phyloP scores from a whole-genome alignment of 2,888 invertebrate genomes.

The Synergus umbraculus region DNA sequence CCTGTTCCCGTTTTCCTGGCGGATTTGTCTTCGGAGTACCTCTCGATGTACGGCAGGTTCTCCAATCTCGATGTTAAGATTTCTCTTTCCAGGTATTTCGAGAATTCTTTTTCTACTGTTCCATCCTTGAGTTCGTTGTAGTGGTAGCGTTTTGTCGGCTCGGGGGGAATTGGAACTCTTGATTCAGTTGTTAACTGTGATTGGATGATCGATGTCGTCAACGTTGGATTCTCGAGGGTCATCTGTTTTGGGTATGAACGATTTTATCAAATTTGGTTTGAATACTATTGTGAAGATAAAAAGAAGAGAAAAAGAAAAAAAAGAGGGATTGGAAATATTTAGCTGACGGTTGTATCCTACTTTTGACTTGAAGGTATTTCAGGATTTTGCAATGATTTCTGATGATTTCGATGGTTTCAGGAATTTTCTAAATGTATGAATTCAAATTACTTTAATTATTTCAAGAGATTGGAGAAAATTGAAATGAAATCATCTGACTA shows the following conservation, averaged over 20 bases:
- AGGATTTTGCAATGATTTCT: too few relatives aligned
- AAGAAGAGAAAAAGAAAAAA: too few relatives aligned
- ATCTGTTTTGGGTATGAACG: neutral
- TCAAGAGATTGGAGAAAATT: too few relatives aligned
- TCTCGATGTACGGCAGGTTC: constrained; percentile 24
- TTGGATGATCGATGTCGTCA: constrained; percentile 31
- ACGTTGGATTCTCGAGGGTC: neutral
- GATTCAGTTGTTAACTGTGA: constrained; percentile 14
- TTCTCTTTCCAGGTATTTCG: constrained; percentile 33
- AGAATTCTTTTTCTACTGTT: constrained; percentile 29
- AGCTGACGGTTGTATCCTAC: too few relatives aligned
- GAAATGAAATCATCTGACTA: too few relatives aligned
- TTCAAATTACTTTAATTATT: too few relatives aligned
- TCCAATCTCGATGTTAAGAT: constrained; percentile 19
- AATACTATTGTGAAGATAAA: neutral
- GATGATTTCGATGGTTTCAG: too few relatives aligned
- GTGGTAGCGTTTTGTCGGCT: constrained; percentile 22
- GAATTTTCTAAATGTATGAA: too few relatives aligned
- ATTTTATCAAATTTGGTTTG: neutral
- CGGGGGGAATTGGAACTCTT: neutral
- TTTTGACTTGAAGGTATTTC: too few relatives aligned
- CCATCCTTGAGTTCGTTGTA: neutral
- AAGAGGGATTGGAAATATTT: too few relatives aligned
- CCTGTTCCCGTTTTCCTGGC: neutral
- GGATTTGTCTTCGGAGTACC: neutral